Evolutionary conservation across 2,797 vertebrate genomes (phyloP), one percentile per base, ranked within the genome.

Genomic region (Chanos chanos): DNA sequence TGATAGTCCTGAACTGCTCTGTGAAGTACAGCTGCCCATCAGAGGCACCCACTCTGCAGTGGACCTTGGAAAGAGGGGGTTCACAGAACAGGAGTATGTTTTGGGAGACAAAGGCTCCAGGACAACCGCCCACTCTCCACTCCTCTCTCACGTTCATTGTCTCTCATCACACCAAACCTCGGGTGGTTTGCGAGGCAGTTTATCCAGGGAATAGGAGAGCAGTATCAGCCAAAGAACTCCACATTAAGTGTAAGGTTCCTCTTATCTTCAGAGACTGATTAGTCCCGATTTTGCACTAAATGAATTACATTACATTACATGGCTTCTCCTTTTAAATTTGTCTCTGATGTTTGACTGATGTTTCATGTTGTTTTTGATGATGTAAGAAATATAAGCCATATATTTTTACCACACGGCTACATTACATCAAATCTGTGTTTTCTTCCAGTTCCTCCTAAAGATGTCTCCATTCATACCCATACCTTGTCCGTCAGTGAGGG

Each of bases 1-100:
- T 47, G 53, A 83, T 89, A 49, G 74, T 76, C 36, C 53, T 91
- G 54, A 90, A 89, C 77, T 92, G 91, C 73, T 86, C 87, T 0
- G 73, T 81, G 47, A 64, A 50, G 7, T 81, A 81, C 62, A 72
- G 62, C 68, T 92, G 91, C 71, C 89, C 86, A 19, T 77, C 79
- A 43, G 41, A 47, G 5, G 84, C 84, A 1, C 89, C 90, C 0
- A 37, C 10, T 22, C 65, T 92, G 9, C 58, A 47, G 30, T 92
- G 89, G 89, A 78, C 24, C 28, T 86, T 80, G 83, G 85, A 84
- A 58, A 72, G 79, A 27, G 84, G 84, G 22, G 50, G 12, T 13
- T 59, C 50, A 45, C 44, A 49, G 3, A 81, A 81, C 66, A 47
- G 36, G 64, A 73, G 22, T 0, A n/a, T 71, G 34, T 24, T 49